These are phyloP conservation scores for Channa striata DNA, from an alignment of 2,797 vertebrate genomes.

Conservation along the genomic window DNA sequence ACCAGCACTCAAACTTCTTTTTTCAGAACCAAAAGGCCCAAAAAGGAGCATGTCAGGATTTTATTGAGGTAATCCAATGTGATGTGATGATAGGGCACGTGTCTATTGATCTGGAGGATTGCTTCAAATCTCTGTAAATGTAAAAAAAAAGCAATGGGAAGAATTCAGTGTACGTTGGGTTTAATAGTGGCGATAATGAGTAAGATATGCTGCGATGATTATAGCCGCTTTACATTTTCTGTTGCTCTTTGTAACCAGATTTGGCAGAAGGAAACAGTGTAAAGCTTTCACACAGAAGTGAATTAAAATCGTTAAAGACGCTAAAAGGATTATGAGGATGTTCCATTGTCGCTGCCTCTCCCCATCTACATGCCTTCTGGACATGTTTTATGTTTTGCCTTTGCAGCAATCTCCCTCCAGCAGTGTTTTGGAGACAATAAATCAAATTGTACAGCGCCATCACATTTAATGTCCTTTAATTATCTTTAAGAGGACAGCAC, in stretches of 20 bases:
- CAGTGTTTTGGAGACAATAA: slow-evolving; percentile 48
- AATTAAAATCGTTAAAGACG: slow-evolving; percentile 63
- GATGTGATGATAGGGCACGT: slow-evolving; percentile 30
- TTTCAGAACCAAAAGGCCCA: slow-evolving; percentile 18
- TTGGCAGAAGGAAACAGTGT: slow-evolving; percentile 22
- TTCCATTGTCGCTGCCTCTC: slow-evolving; percentile 60
- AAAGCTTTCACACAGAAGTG: slow-evolving; percentile 36
- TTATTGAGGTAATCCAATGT: slow-evolving; percentile 22
- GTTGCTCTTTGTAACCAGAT: slow-evolving; percentile 37
- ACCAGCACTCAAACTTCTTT: slow-evolving; percentile 28
- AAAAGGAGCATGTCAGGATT: slow-evolving; percentile 22
- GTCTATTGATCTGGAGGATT: slow-evolving; percentile 44
- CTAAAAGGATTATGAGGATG: slow-evolving; percentile 71
- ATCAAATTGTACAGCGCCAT: slow-evolving; percentile 40
- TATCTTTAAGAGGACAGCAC: slow-evolving; percentile 16
- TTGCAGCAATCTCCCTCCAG: slow-evolving; percentile 45
- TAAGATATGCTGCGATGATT: slow-evolving; percentile 1
- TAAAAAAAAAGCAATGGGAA: background rate
- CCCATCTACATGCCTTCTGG: slow-evolving; percentile 59
- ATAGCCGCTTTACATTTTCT: background rate
- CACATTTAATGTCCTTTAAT: slow-evolving; percentile 37
- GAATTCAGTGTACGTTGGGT: background rate
- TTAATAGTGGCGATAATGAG: slow-evolving; percentile 35
- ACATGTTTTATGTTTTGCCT: slow-evolving; percentile 51
- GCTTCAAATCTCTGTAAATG: slow-evolving; percentile 25